A percentile compares a stretch with the other conserved stretches of the same genome.
Conservation (phyloP, 2,888 invertebrate species). For the Biston stratarius region DNA sequence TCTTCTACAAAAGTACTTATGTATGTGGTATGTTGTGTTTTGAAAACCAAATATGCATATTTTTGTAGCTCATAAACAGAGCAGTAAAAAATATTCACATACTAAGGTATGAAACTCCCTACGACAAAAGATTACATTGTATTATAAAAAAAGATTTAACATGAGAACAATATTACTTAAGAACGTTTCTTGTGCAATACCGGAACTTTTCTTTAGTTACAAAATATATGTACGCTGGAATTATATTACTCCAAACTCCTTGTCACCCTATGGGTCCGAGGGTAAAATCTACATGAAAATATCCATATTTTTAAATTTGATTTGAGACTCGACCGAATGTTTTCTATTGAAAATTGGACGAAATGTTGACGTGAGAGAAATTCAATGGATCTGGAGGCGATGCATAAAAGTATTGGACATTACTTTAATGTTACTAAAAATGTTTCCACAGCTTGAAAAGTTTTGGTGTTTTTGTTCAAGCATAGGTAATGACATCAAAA, state of each 20-base stretch:
- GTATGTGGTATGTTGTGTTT: constrained; percentile 27
- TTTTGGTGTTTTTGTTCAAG: constrained; percentile 33
- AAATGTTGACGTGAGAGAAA: constrained; percentile 80
- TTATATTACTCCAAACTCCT: constrained; percentile 42
- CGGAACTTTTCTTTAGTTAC: constrained; percentile 60
- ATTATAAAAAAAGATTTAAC: background rate
- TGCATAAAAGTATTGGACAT: constrained; percentile 59
- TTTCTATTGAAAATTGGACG: constrained; percentile 84
- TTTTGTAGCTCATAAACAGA: too few species aligned
- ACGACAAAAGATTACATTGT: background rate
- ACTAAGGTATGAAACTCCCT: background rate
- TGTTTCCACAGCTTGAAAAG: constrained; percentile 32
- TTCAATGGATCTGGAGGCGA: constrained; percentile 67
- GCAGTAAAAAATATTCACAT: background rate
- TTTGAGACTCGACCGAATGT: constrained; percentile 83
- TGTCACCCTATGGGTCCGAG: constrained; percentile 77
- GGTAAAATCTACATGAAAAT: constrained; percentile 79
- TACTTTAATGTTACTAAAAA: constrained; percentile 51
- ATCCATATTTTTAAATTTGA: constrained; percentile 85
- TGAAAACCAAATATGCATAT: background rate
- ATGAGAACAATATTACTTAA: too few species aligned
- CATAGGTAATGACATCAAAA: background rate
- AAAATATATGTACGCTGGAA: constrained; percentile 1
- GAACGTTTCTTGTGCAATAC: constrained; percentile 53
- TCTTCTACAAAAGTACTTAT: constrained; percentile 32